Conservation (phyloP, 2,797 vertebrate species). For the Pseudocheirus occidentalis region DNA sequence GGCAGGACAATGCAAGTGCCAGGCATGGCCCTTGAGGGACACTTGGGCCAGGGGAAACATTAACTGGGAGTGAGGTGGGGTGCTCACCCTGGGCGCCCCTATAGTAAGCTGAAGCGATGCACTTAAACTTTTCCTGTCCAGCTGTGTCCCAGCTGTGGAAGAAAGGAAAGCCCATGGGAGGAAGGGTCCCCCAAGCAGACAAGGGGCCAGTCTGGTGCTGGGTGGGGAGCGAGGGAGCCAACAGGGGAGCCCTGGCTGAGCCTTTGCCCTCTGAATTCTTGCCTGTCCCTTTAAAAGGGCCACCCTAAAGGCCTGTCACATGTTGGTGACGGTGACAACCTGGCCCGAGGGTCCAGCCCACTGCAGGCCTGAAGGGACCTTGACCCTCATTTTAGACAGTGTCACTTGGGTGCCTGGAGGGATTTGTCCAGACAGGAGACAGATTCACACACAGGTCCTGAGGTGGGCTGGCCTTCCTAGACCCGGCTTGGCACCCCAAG, state of each 20-base stretch:
- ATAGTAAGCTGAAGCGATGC: slow-evolving; percentile 94
- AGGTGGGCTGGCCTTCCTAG: neutral
- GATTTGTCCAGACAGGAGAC: neutral
- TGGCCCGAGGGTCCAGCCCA: no score
- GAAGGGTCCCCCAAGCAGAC: neutral
- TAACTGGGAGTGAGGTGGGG: neutral
- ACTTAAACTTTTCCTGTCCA: slow-evolving; percentile 97
- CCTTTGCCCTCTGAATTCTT: neutral
- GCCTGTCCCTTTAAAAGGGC: no score
- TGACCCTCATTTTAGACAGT: no score
- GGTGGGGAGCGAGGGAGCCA: neutral
- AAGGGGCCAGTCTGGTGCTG: neutral
- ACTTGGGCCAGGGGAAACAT: neutral
- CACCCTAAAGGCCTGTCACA: no score
- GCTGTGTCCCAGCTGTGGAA: slow-evolving; percentile 94
- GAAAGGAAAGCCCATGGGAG: slow-evolving; percentile 27
- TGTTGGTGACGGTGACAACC: no score
- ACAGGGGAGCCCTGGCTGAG: no score
- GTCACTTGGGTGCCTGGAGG: no score
- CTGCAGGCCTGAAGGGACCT: no score
- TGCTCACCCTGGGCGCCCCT: slow-evolving; percentile 92
- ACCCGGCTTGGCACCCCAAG: no score
- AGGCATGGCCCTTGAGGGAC: neutral
- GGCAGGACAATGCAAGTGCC: neutral
- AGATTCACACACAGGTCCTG: neutral